These are phyloP conservation scores for Microcebus murinus DNA, from an alignment of 2,113 vertebrate genomes.

Conservation along the genomic window DNA sequence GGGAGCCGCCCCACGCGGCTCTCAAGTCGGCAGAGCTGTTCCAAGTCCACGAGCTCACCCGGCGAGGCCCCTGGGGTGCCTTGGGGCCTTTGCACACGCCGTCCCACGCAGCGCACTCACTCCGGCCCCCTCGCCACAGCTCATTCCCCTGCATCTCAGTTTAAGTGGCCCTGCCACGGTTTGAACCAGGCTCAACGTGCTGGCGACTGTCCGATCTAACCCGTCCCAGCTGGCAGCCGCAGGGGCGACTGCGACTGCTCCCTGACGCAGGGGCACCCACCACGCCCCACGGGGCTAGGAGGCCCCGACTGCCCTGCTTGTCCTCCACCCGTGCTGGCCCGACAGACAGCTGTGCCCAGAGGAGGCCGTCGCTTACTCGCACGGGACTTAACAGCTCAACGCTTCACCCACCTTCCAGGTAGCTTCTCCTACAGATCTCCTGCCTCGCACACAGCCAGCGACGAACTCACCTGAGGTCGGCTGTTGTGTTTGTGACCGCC, in stretches of 20 bases:
- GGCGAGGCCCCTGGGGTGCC: no score
- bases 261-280: no score
- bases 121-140: neutral
- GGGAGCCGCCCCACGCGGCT: neutral
- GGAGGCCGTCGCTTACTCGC: no score
- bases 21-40: neutral
- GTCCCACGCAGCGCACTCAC: neutral
- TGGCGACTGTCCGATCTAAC: neutral
- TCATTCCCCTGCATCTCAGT: no score
- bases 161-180: no score
- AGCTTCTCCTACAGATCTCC: neutral
- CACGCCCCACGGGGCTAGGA: neutral
- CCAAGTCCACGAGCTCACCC: neutral
- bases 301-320: neutral
- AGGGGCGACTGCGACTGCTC: rapidly evolving
- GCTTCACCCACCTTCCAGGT: no score
- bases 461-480: neutral
- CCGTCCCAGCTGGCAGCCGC: rapidly evolving
- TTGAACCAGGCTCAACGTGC: neutral
- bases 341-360: neutral
- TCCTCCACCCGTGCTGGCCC: rapidly evolving
- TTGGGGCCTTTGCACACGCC: no score
- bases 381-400: neutral
- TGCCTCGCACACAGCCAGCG: rapidly evolving
- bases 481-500: neutral